phyloP scores from a whole-genome alignment of 2,888 invertebrate species.

The Yponomeuta evonymella region DNA sequence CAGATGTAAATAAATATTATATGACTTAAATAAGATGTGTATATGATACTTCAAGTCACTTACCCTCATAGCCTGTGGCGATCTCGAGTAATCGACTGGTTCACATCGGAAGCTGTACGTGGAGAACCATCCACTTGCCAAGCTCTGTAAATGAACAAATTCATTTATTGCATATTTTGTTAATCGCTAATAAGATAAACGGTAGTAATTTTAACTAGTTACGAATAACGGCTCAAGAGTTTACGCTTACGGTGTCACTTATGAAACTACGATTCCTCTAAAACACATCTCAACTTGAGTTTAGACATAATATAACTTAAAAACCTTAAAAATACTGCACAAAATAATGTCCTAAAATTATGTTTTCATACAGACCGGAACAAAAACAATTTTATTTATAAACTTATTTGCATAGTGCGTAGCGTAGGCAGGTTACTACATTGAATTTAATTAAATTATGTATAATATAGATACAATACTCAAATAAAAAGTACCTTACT shows the following conservation, averaged over 20 bases:
- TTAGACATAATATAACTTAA: too few species aligned
- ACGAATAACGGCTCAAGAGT: too few species aligned
- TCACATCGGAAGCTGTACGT: conserved; percentile 89
- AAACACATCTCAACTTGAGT: too few species aligned
- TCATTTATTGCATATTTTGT: background rate
- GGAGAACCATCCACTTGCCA: conserved; percentile 85
- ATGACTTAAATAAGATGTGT: background rate
- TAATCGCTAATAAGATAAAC: too few species aligned
- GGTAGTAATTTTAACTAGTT: too few species aligned
- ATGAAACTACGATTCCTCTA: too few species aligned
- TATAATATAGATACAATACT: background rate
- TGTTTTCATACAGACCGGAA: background rate
- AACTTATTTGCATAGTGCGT: background rate
- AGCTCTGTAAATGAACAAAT: conserved; percentile 59
- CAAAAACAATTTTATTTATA: background rate
- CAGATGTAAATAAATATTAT: background rate
- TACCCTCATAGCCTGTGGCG: conserved; percentile 82
- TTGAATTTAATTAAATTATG: background rate
- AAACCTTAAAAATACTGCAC: too few species aligned
- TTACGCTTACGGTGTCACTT: too few species aligned
- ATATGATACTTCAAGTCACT: conserved; percentile 28
- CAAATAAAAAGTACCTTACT: background rate
- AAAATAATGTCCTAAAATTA: too few species aligned
- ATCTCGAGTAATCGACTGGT: conserved; percentile 89
- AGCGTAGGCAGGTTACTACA: background rate